Evolutionary conservation across 2,113 vertebrate species (phyloP).

Genomic region (Ibidorhyncha struthersii): DNA sequence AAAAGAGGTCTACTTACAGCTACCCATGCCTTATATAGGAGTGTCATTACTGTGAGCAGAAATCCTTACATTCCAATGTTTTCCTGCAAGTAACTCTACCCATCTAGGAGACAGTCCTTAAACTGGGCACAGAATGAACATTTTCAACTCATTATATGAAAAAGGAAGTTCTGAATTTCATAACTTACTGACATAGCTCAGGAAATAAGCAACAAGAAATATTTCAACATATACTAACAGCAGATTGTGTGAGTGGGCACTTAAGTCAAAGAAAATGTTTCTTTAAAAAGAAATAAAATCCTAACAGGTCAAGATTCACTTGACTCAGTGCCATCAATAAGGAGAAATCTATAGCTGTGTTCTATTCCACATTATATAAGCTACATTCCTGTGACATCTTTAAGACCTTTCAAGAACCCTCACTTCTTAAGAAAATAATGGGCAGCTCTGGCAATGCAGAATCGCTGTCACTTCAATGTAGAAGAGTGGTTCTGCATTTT

Average conservation of each 20-base stretch:
- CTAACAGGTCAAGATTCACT: not conserved
- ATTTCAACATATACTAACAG: slow-evolving; percentile 39
- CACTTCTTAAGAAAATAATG: not conserved
- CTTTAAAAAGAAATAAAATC: not conserved
- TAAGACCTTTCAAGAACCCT: not conserved
- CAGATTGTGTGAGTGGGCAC: not conserved
- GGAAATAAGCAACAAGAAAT: slow-evolving; percentile 51
- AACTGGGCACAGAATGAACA: not conserved
- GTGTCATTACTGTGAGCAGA: not conserved
- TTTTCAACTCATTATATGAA: not conserved
- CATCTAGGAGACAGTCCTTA: not conserved
- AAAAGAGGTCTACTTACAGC: slow-evolving; percentile 53
- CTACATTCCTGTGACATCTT: not conserved
- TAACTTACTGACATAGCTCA: slow-evolving; percentile 21
- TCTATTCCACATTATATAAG: not conserved
- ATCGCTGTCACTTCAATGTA: not conserved
- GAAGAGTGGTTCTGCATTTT: not conserved
- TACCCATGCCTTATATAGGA: slow-evolving; percentile 29
- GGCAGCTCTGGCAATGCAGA: not conserved
- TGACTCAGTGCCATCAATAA: not conserved
- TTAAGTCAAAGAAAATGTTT: not conserved
- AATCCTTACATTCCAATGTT: not conserved
- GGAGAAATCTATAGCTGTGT: not conserved
- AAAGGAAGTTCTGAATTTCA: slow-evolving; percentile 64
- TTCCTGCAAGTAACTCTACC: not conserved